Conservation (phyloP, 37 sponge, comb jelly and placozoan genomes). For the Dysidea cf. avara region DNA sequence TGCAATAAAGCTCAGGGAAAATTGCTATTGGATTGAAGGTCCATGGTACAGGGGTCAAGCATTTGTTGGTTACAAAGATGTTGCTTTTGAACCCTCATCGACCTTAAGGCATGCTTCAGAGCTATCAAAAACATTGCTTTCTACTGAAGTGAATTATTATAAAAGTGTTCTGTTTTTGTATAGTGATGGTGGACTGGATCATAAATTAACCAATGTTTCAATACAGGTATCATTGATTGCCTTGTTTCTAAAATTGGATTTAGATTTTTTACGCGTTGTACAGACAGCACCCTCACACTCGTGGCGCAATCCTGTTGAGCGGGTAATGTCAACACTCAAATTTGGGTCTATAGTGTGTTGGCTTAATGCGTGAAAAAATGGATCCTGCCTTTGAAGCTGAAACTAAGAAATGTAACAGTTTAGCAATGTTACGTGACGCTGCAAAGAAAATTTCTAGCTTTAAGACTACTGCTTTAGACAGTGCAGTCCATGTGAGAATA, state of each 20-base stretch:
- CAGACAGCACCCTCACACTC: constrained; percentile 50
- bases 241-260: constrained; percentile 13
- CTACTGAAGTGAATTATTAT: background rate
- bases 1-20: constrained; percentile 15
- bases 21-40: constrained; percentile 11
- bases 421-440: constrained; percentile 20
- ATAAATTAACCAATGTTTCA: constrained; percentile 30
- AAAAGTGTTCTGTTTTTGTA: constrained; percentile 12
- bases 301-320: constrained; percentile 6
- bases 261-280: constrained; percentile 19
- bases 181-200: constrained; percentile 52
- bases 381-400: constrained; percentile 25
- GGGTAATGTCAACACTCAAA: constrained; percentile 41
- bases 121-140: background rate
- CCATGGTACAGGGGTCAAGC: constrained; percentile 40
- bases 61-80: constrained; percentile 22
- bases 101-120: constrained; percentile 24
- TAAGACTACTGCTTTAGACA: background rate
- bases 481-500: background rate
- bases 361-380: constrained; percentile 19
- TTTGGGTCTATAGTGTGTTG: constrained; percentile 31
- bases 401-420: constrained; percentile 22
- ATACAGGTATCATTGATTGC: constrained; percentile 40
- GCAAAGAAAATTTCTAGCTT: background rate
- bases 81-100: constrained; percentile 36